These are phyloP conservation scores for Notarius quadriscutis DNA, from an alignment of 2,113 vertebrate genomes.

Conservation along the genomic window DNA sequence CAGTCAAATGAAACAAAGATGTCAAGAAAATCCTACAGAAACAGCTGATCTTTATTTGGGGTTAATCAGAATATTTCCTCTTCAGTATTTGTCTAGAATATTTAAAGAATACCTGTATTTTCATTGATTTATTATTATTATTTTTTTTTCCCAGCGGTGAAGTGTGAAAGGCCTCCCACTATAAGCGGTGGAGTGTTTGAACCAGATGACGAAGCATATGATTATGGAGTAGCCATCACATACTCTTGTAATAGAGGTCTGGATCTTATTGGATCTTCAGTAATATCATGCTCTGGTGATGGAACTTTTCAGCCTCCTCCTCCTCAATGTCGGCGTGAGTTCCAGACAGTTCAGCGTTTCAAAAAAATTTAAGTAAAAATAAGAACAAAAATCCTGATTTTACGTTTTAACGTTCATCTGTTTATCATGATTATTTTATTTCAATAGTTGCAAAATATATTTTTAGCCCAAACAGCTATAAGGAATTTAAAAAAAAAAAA, in stretches of 20 bases:
- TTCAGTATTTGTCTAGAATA: no score
- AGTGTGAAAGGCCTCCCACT: fast-evolving
- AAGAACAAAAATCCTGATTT: no score
- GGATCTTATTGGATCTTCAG: neutral
- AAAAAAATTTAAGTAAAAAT: no score
- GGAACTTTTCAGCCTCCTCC: constrained; percentile 40
- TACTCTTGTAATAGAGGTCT: constrained; percentile 34
- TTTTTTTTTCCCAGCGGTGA: constrained; percentile 50
- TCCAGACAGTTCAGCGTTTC: no score
- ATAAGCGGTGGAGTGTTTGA: fast-evolving
- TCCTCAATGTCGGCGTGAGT: constrained; percentile 64
- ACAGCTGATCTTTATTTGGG: no score
- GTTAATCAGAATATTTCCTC: no score
- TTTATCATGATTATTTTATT: neutral
- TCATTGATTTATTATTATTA: neutral
- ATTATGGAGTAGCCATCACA: fast-evolving
- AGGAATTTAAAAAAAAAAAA: no score
- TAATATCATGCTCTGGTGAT: constrained; percentile 6
- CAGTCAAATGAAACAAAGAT: no score
- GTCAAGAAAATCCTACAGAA: no score
- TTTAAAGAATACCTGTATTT: neutral
- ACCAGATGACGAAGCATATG: fast-evolving
- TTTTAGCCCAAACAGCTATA: neutral
- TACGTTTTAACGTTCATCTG: neutral
- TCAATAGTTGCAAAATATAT: neutral